phyloP scores from a whole-genome alignment of 2,113 vertebrate genomes.

The Dipodomys stephensi region DNA sequence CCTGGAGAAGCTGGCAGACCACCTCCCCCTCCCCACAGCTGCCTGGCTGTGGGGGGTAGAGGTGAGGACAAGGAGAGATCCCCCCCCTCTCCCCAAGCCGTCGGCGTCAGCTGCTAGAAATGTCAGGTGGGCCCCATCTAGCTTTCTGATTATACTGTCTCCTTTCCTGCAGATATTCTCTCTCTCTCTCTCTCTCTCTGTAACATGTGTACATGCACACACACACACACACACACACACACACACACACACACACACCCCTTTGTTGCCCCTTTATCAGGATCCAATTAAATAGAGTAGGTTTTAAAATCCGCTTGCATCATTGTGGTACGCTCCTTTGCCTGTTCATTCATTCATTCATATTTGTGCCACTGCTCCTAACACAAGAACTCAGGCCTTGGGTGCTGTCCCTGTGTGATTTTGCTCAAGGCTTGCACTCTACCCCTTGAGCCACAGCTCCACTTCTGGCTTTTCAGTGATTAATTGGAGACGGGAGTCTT shows the following conservation, averaged over 20 bases:
- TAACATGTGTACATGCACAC: background rate
- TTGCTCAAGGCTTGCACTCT: no score
- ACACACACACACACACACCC: background rate
- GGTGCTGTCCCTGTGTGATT: no score
- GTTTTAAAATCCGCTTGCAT: background rate
- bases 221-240: background rate
- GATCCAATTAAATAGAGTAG: background rate
- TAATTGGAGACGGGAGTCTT: no score
- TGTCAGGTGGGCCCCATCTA: constrained; percentile 51
- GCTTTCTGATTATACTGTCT: constrained; percentile 8
- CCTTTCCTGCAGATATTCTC: background rate
- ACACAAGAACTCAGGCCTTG: no score
- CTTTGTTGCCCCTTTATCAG: background rate
- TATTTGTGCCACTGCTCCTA: background rate
- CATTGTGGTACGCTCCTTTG: background rate
- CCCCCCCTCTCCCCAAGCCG: no score
- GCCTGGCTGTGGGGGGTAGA: background rate
- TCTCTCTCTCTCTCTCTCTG: no score
- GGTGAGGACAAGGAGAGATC: background rate
- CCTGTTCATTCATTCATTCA: background rate
- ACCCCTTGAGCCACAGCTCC: no score
- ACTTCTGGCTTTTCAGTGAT: no score
- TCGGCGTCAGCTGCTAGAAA: background rate
- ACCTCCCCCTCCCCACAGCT: background rate
- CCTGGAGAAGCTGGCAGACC: background rate